Conservation (phyloP, 2,797 vertebrate genomes). For the Microhierax caerulescens region DNA sequence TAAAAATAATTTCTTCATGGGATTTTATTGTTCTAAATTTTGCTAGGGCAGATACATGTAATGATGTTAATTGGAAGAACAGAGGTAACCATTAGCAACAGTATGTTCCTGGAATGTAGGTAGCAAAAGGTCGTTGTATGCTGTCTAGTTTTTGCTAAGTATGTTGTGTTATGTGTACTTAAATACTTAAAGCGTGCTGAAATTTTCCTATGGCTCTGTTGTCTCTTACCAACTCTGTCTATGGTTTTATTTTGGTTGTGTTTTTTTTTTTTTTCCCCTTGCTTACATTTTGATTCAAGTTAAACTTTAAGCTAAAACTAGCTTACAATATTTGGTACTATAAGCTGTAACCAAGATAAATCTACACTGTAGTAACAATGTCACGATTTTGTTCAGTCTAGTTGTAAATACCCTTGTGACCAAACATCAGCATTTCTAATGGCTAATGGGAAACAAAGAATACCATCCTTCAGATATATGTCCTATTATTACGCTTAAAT, state of each 20-base stretch:
- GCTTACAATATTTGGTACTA: background rate
- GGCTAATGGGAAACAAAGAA: background rate
- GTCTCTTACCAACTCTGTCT: background rate
- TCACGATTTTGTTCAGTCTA: background rate
- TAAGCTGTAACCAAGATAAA: background rate
- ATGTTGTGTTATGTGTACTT: background rate
- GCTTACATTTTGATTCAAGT: background rate
- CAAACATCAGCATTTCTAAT: background rate
- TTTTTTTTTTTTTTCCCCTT: background rate
- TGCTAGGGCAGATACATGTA: rapidly evolving
- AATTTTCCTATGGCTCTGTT: background rate
- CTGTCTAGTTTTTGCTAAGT: background rate
- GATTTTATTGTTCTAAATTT: background rate
- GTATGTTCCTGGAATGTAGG: background rate
- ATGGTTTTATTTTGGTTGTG: background rate
- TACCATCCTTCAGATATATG: background rate
- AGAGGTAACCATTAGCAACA: background rate
- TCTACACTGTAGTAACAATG: too few species aligned
- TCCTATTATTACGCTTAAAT: background rate
- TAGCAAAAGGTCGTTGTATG: background rate
- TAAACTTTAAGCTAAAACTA: background rate
- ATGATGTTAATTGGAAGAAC: background rate
- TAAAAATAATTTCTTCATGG: background rate
- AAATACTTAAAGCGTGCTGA: background rate
- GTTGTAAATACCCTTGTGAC: background rate